These are phyloP conservation scores for Cybosia mesomella DNA, from an alignment of 2,888 invertebrate species.

Conservation along the genomic window DNA sequence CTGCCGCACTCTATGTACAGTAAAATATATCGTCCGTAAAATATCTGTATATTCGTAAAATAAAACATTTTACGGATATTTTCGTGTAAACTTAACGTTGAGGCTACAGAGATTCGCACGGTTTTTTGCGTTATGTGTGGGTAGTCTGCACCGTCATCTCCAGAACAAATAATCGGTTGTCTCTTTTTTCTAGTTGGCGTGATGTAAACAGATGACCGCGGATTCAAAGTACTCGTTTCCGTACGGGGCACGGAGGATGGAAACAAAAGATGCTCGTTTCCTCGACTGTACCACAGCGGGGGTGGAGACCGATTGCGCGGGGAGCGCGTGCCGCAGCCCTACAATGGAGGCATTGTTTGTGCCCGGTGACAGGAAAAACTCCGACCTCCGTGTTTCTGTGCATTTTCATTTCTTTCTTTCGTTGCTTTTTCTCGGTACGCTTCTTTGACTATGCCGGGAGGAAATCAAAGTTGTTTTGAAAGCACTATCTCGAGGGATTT, in stretches of 20 bases:
- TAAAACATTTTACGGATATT: neutral
- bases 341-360: slow-evolving; percentile 86
- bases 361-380: slow-evolving; percentile 87
- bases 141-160: slow-evolving; percentile 24
- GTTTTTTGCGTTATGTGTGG: neutral
- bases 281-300: slow-evolving; percentile 70
- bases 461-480: slow-evolving; percentile 81
- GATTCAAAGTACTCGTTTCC: slow-evolving; percentile 82
- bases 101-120: neutral
- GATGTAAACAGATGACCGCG: slow-evolving; percentile 85
- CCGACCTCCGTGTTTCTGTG: slow-evolving; percentile 86
- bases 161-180: slow-evolving; percentile 67
- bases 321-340: slow-evolving; percentile 58
- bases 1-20: neutral
- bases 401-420: slow-evolving; percentile 83
- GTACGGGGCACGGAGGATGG: slow-evolving; percentile 69
- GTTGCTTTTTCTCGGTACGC: slow-evolving; percentile 73
- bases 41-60: neutral
- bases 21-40: too few species aligned
- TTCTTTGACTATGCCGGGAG: slow-evolving; percentile 77
- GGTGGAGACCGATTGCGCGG: slow-evolving; percentile 52
- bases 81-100: neutral
- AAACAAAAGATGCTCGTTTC: slow-evolving; percentile 87
- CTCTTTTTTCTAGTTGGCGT: slow-evolving; percentile 72
- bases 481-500: slow-evolving; percentile 61